Evolutionary conservation across 1,140 invertebrate genomes (phyloP), one percentile per base, ranked within the genome.

Genomic region (Cyphomyrmex costatus): DNA sequence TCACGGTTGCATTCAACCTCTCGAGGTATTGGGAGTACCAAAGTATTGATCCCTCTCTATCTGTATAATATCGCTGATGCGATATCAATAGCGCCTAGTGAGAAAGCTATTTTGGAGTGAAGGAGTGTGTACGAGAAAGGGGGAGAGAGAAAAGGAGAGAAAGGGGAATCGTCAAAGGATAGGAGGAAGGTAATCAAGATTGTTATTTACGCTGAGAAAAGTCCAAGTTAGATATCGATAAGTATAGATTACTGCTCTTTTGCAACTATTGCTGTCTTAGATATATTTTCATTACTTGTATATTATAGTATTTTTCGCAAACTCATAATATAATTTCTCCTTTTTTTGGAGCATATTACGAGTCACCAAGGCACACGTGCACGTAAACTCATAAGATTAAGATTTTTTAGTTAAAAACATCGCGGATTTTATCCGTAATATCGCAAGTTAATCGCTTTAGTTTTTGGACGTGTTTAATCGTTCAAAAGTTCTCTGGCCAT

Each of bases 11-110:
- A 76, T 89, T 85, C 86, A 83, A 66, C 63, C 49, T 77, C 58
- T 73, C 36, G 82, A 89, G 86, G 76, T 74, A 87, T 79, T 70
- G 51, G 49, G 14, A 87, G 89, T 87, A 77, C 88, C 85, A 49
- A 89, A 80, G 88, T 90, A 90, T 90, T 88, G 89, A 90, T 90
- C 86, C 36, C 24, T 68, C 60, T 78, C 77, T 42, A 71, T 85
- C 86, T 56, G 56, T 63, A 58, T 78, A 89, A 88, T n/a, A n/a
- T n/a, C 76, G 65, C 58, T 85, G 71, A 60, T 88, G 88, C 36
- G 80, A 85, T 90, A 90, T 90, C 86, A 90, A 90, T 89, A 88
- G 71, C 86, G 58, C 46, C 70, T n/a, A 73, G 76, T 30, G 89
- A 88, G 77, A 73, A 86, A 89, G 82, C 89, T 76, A 80, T 90